Conservation (phyloP, 1,140 invertebrate species). For the Brachionus calyciflorus region DNA sequence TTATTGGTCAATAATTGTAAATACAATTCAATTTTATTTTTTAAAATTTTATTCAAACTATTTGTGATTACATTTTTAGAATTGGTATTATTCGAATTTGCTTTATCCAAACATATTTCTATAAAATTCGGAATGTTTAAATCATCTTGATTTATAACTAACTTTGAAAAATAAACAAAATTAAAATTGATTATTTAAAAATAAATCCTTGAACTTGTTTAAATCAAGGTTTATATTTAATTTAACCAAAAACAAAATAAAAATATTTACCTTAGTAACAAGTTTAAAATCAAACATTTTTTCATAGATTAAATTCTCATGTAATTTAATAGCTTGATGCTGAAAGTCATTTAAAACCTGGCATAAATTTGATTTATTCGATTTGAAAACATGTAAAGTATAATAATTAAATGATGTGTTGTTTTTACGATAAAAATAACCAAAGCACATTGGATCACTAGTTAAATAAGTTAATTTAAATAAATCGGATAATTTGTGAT, state of each 20-base stretch:
- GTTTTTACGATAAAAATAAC: constrained; percentile 32
- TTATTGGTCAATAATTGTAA: background rate
- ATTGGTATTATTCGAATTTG: background rate
- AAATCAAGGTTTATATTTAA: background rate
- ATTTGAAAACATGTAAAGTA: constrained; percentile 4
- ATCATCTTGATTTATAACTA: constrained; percentile 30
- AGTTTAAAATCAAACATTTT: constrained; percentile 40
- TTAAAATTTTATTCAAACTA: constrained; percentile 8
- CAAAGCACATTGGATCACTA: constrained; percentile 38
- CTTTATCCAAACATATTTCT: constrained; percentile 37
- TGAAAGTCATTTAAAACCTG: constrained; percentile 40
- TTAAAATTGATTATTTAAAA: too few species aligned
- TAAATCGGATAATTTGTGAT: constrained; percentile 22
- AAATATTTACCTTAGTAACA: constrained; percentile 22
- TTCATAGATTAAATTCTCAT: constrained; percentile 39
- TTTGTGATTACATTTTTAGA: background rate
- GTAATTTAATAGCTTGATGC: constrained; percentile 7
- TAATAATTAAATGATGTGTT: constrained; percentile 31
- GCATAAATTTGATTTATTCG: constrained; percentile 36
- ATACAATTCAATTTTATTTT: constrained; percentile 15
- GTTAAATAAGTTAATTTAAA: constrained; percentile 5
- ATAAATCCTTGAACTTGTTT: background rate
- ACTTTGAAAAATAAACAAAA: background rate
- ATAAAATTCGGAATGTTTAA: constrained; percentile 45
- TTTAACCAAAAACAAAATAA: background rate